phyloP scores from a whole-genome alignment of 1,140 invertebrate genomes.

The Hycleus cichorii region DNA sequence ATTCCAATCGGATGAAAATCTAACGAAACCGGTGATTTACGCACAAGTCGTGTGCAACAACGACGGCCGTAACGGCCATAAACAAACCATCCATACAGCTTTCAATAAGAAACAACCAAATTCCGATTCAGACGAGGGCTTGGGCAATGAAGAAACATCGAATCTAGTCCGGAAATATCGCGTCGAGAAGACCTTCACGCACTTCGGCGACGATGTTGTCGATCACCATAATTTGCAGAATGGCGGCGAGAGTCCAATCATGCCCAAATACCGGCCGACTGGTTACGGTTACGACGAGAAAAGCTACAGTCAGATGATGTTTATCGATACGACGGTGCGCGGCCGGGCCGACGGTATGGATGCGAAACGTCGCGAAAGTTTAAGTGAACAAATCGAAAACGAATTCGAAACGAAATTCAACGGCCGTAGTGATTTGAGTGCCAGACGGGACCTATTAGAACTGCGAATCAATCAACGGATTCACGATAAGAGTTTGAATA shows the following conservation, averaged over 20 bases:
- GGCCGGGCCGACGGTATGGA: slow-evolving; percentile 62
- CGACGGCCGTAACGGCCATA: slow-evolving; percentile 35
- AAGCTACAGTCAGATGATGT: slow-evolving; percentile 32
- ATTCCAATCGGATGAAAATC: slow-evolving; percentile 29
- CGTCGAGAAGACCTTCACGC: slow-evolving; percentile 25
- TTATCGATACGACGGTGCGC: slow-evolving; percentile 44
- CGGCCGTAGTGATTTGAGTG: slow-evolving; percentile 54
- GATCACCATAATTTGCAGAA: slow-evolving; percentile 21
- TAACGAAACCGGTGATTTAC: slow-evolving; percentile 55
- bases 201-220: slow-evolving; percentile 28
- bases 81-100: slow-evolving; percentile 50
- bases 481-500: slow-evolving; percentile 48
- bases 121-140: slow-evolving; percentile 68
- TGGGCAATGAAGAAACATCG: slow-evolving; percentile 56
- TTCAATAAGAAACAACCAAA: slow-evolving; percentile 44
- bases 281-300: slow-evolving; percentile 26
- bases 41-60: slow-evolving; percentile 58
- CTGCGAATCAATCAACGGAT: slow-evolving; percentile 57
- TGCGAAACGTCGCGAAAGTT: slow-evolving; percentile 47
- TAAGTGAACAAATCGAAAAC: slow-evolving; percentile 37
- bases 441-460: slow-evolving; percentile 65
- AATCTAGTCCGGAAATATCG: slow-evolving; percentile 16
- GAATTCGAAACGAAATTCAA: slow-evolving; percentile 33
- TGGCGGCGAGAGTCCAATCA: slow-evolving; percentile 35
- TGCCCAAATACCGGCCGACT: slow-evolving; percentile 32